These are phyloP conservation scores for Amaurobius ferox DNA, from an alignment of 2,888 invertebrate species.

Conservation along the genomic window DNA sequence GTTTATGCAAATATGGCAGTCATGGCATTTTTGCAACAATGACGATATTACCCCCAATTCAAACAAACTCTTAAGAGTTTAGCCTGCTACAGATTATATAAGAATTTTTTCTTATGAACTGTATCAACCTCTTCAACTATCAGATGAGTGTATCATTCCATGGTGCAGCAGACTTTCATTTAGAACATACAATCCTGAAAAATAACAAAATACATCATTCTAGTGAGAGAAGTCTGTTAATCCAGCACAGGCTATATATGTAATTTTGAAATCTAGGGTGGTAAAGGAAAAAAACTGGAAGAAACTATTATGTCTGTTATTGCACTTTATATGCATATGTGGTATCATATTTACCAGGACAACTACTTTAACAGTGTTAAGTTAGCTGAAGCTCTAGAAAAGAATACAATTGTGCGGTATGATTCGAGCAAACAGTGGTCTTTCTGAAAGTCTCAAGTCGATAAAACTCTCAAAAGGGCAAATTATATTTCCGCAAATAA, in stretches of 20 bases:
- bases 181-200: neutral
- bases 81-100: neutral
- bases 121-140: neutral
- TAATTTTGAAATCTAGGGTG: neutral
- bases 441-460: neutral
- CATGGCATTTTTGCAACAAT: neutral
- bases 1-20: neutral
- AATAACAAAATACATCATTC: neutral
- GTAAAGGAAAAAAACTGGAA: neutral
- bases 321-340: neutral
- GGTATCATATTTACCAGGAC: slow-evolving; percentile 6
- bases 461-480: neutral
- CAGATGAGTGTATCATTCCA: neutral
- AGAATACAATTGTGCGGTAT: neutral
- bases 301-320: neutral
- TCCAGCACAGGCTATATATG: neutral
- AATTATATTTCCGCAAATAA: no score
- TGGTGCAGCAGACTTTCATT: neutral
- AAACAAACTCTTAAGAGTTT: neutral
- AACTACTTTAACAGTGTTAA: slow-evolving; percentile 22
- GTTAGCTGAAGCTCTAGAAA: neutral
- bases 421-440: neutral
- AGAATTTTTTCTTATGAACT: neutral
- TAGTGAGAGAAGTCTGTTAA: neutral
- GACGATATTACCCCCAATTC: neutral